Conservation (phyloP, 37 sponge, comb jelly and placozoan genomes). For the Cliona cf. orientalis region DNA sequence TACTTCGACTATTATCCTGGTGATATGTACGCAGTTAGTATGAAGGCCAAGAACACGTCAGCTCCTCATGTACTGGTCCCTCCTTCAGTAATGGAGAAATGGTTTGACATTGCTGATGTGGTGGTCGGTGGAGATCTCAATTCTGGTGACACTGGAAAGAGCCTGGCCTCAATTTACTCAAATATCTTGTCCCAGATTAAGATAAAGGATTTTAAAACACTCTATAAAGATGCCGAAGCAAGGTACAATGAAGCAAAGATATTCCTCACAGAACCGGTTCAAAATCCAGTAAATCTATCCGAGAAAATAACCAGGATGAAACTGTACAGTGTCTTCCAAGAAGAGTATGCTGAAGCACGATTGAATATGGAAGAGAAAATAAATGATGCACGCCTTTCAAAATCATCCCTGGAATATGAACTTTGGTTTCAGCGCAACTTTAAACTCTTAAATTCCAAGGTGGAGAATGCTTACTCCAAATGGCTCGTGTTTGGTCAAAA, state of each 20-base stretch:
- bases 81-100: constrained; percentile 48
- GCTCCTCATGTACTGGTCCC: constrained; percentile 25
- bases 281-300: constrained; percentile 26
- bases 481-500: constrained; percentile 62
- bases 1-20: constrained; percentile 48
- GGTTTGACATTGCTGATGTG: constrained; percentile 48
- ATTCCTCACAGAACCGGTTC: constrained; percentile 5
- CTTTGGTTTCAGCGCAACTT: constrained; percentile 53
- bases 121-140: constrained; percentile 37
- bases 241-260: constrained; percentile 8
- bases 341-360: constrained; percentile 11
- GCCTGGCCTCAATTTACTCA: constrained; percentile 35
- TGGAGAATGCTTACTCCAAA: constrained; percentile 47
- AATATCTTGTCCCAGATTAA: constrained; percentile 30
- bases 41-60: not conserved
- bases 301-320: constrained; percentile 10
- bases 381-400: not conserved
- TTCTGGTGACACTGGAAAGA: constrained; percentile 40
- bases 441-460: constrained; percentile 17
- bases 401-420: constrained; percentile 25
- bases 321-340: constrained; percentile 24
- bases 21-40: constrained; percentile 23
- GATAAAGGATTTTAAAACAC: constrained; percentile 2
- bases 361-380: constrained; percentile 46
- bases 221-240: constrained; percentile 1